Percentiles rank a stretch among this genome's conserved stretches.
phyloP scores from a whole-genome alignment of 1,140 invertebrate genomes.

The Nylanderia fulva region DNA sequence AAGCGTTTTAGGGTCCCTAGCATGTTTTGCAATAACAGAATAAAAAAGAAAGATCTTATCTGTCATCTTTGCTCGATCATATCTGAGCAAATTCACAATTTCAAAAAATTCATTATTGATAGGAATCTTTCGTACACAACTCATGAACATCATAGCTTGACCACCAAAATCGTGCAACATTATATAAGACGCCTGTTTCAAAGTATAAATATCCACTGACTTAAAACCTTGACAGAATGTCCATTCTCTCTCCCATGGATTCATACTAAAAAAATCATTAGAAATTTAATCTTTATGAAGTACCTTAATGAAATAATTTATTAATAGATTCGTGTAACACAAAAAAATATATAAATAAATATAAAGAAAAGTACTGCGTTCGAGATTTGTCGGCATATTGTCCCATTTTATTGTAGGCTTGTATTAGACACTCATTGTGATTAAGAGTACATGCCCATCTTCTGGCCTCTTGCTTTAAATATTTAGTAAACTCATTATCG shows the following conservation, averaged over 20 bases:
- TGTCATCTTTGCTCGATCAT: too few relatives aligned
- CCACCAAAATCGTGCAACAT: neutral
- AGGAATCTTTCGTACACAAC: neutral
- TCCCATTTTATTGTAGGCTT: too few relatives aligned
- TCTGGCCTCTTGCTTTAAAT: slow-evolving; percentile 15
- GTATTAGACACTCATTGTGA: neutral
- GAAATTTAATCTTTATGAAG: neutral
- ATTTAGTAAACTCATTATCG: too few relatives aligned
- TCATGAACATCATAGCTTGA: neutral
- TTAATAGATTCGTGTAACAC: too few relatives aligned
- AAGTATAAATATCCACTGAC: neutral
- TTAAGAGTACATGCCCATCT: slow-evolving; percentile 68
- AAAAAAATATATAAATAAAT: too few relatives aligned
- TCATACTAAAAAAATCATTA: neutral
- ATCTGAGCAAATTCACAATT: too few relatives aligned
- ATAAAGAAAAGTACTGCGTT: slow-evolving; percentile 38
- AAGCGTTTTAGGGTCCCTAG: neutral
- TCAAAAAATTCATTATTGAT: neutral
- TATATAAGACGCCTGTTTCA: neutral
- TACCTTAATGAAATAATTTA: too few relatives aligned
- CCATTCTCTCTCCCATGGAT: neutral
- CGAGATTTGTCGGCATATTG: too few relatives aligned
- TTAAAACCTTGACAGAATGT: neutral
- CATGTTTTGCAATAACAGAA: neutral
- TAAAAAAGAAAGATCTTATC: slow-evolving; percentile 5